These are phyloP conservation scores for Apogon hyalosoma DNA, from an alignment of 2,797 vertebrate genomes.

Conservation along the genomic window DNA sequence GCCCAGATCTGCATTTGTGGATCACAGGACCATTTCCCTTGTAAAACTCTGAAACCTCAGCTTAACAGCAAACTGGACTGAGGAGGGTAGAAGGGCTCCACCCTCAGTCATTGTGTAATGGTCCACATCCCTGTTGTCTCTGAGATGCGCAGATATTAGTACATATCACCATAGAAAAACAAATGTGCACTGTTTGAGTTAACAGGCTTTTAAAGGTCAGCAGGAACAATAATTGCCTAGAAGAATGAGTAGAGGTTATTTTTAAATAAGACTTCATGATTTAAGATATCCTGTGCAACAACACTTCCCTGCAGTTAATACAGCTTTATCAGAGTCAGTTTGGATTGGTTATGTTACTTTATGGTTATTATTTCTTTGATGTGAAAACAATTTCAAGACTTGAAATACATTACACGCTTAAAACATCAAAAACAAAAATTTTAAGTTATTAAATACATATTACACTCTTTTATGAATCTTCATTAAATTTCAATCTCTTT, in stretches of 20 bases:
- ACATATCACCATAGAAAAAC: constrained; percentile 78
- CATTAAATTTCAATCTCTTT: not conserved
- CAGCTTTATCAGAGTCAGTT: constrained; percentile 74
- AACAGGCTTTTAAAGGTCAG: constrained; percentile 76
- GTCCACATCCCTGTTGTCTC: constrained; percentile 83
- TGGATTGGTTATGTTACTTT: constrained; percentile 16
- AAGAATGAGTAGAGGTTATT: constrained; percentile 70
- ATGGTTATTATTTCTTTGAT: no score
- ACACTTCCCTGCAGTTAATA: constrained; percentile 81
- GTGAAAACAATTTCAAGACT: no score
- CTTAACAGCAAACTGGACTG: constrained; percentile 63
- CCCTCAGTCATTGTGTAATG: constrained; percentile 75
- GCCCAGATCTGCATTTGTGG: constrained; percentile 15
- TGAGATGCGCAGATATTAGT: constrained; percentile 86
- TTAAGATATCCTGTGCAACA: constrained; percentile 71
- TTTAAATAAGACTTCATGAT: constrained; percentile 74
- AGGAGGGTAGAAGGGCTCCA: constrained; percentile 76
- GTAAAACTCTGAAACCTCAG: constrained; percentile 66
- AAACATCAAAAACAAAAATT: no score
- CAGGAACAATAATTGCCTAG: constrained; percentile 74
- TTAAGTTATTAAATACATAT: not conserved
- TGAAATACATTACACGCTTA: no score
- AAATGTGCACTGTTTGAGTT: constrained; percentile 65
- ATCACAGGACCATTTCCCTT: constrained; percentile 44
- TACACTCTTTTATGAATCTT: not conserved